Percentiles rank a stretch among this genome's conserved stretches.
Evolutionary conservation across 2,888 invertebrate species (phyloP).

Genomic region (Catocala fraxini): DNA sequence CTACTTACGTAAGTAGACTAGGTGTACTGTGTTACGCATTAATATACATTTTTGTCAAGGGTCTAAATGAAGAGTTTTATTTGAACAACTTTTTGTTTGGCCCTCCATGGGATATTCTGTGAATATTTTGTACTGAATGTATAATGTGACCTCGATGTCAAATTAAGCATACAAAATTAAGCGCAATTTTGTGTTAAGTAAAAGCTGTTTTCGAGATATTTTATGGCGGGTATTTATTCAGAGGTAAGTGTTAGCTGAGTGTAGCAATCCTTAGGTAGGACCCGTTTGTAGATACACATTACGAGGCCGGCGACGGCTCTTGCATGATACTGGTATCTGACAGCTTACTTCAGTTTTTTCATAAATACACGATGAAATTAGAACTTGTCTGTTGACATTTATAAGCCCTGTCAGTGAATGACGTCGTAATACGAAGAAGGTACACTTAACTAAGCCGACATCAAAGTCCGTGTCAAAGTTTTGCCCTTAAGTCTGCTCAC

Average conservation of each 20-base stretch:
- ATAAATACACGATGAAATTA: neutral
- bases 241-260: slow-evolving; percentile 23
- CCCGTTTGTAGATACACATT: slow-evolving; percentile 19
- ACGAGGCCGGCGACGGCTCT: slow-evolving; percentile 2
- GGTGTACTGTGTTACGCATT: neutral
- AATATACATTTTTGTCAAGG: slow-evolving; percentile 3
- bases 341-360: neutral
- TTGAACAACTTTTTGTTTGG: slow-evolving; percentile 16
- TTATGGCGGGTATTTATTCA: slow-evolving; percentile 37
- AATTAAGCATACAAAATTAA: slow-evolving; percentile 46
- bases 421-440: slow-evolving; percentile 48
- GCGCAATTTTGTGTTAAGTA: slow-evolving; percentile 36
- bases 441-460: slow-evolving; percentile 56
- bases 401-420: slow-evolving; percentile 33
- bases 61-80: slow-evolving; percentile 9
- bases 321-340: slow-evolving; percentile 14
- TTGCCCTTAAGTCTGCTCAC: slow-evolving; percentile 71
- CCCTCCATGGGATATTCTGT: slow-evolving; percentile 28
- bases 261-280: slow-evolving; percentile 14
- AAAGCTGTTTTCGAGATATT: slow-evolving; percentile 41
- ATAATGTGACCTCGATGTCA: slow-evolving; percentile 45
- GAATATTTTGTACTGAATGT: slow-evolving; percentile 40
- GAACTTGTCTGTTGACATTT: slow-evolving; percentile 19
- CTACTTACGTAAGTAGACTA: neutral
- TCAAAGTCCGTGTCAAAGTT: slow-evolving; percentile 67